Percentiles rank a stretch among this genome's conserved stretches.
phyloP scores from a whole-genome alignment of 2,113 vertebrate genomes.

The Myrmophylax atrothorax region DNA sequence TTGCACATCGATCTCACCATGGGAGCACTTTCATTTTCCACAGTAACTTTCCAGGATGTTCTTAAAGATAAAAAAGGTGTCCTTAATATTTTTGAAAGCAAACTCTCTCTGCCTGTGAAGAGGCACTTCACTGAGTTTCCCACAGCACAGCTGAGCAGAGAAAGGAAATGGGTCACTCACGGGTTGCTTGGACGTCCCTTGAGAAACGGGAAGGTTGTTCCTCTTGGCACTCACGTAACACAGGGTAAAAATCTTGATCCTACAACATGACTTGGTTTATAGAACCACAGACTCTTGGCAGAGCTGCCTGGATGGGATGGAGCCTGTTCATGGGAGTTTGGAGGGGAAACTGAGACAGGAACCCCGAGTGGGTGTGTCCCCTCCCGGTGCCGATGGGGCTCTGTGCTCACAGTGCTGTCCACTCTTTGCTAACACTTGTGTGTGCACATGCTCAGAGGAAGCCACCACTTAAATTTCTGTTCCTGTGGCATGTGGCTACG shows the following conservation, averaged over 20 bases:
- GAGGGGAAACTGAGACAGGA: constrained; percentile 24
- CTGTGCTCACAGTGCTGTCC: neutral
- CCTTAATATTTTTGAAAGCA: constrained; percentile 57
- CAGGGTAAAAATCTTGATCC: constrained; percentile 58
- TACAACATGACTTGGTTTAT: constrained; percentile 51
- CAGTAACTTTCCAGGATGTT: constrained; percentile 51
- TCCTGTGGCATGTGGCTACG: constrained; percentile 54
- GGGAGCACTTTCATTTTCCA: constrained; percentile 70
- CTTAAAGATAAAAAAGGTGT: constrained; percentile 30
- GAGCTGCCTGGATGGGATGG: constrained; percentile 11
- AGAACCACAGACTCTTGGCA: constrained; percentile 25
- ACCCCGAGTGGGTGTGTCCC: neutral
- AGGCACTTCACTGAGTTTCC: constrained; percentile 26
- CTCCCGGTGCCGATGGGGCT: neutral
- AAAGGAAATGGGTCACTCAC: neutral
- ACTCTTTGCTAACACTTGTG: constrained; percentile 8
- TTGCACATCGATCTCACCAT: constrained; percentile 52
- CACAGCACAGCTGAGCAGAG: constrained; percentile 9
- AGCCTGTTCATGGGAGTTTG: constrained; percentile 7
- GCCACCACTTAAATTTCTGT: constrained; percentile 21
- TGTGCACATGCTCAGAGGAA: constrained; percentile 49
- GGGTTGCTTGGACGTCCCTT: neutral
- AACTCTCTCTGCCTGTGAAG: constrained; percentile 34
- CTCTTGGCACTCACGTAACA: neutral
- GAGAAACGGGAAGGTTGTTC: constrained; percentile 12